Percentiles rank a stretch among this genome's conserved stretches.
These are phyloP conservation scores for Hylomyscus alleni DNA, from an alignment of 2,797 vertebrate genomes.

Conservation along the genomic window DNA sequence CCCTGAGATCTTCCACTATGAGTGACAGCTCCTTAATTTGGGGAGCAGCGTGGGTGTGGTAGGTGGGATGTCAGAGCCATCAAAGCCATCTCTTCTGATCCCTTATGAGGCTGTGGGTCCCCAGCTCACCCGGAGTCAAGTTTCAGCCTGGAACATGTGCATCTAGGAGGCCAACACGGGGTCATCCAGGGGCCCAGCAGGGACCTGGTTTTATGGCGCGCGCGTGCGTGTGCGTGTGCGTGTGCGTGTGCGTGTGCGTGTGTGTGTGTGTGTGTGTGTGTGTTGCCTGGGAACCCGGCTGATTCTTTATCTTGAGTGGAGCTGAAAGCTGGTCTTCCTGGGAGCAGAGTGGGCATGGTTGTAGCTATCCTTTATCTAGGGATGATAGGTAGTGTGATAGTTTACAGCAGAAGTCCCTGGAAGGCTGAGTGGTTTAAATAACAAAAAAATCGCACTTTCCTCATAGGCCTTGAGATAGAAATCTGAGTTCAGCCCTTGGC, in stretches of 20 bases:
- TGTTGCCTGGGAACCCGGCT: neutral
- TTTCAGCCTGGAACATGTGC: neutral
- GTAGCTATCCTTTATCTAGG: neutral
- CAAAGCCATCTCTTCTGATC: neutral
- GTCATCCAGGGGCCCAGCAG: neutral
- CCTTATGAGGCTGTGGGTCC: neutral
- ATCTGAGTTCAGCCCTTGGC: neutral
- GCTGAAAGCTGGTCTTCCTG: neutral
- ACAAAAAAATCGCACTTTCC: neutral
- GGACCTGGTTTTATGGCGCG: neutral
- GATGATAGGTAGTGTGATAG: neutral
- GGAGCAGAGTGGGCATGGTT: neutral
- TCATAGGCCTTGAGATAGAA: neutral
- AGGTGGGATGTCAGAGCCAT: conserved; percentile 60
- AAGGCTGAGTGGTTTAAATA: neutral
- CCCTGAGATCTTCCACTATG: neutral
- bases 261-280: neutral
- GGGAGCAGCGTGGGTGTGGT: conserved; percentile 37
- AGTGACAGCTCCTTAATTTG: conserved; percentile 74
- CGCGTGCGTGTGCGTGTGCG: neutral
- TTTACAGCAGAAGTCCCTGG: neutral
- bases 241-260: neutral
- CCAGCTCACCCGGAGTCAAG: neutral
- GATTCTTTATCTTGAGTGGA: neutral
- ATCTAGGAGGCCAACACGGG: neutral